Evolutionary conservation across 2,113 vertebrate genomes (phyloP).

Genomic region (Gymnobelideus leadbeateri): DNA sequence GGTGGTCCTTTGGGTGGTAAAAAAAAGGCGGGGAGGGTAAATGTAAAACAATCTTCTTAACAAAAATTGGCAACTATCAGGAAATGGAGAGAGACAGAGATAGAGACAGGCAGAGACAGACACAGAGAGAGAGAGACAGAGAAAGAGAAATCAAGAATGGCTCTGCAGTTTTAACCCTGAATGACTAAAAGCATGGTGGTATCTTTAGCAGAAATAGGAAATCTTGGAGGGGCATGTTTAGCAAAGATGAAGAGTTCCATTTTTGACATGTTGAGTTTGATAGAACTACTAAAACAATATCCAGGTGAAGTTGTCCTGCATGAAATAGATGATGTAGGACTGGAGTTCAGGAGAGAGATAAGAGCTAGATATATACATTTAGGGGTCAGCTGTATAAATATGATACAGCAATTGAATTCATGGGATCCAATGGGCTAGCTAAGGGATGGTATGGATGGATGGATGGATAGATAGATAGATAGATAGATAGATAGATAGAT

Average conservation of each 20-base stretch:
- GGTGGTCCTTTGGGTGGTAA: not conserved
- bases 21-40: not conserved
- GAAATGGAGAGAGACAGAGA: not conserved
- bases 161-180: not conserved
- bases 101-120: not conserved
- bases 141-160: not conserved
- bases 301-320: not conserved
- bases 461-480: too few relatives aligned
- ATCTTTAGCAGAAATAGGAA: not conserved
- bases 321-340: not conserved
- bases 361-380: not conserved
- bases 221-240: not conserved
- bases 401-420: not conserved
- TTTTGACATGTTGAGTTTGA: not conserved
- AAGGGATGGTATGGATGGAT: too few relatives aligned
- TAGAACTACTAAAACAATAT: not conserved
- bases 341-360: not conserved
- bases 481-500: too few relatives aligned
- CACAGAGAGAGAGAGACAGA: not conserved
- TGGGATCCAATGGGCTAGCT: too few relatives aligned
- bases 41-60: not conserved
- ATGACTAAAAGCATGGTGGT: not conserved
- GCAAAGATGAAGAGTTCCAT: not conserved
- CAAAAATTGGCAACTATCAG: not conserved
- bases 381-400: not conserved